Evolutionary conservation across 1,140 invertebrate genomes (phyloP).

Genomic region (Cydia splendana): DNA sequence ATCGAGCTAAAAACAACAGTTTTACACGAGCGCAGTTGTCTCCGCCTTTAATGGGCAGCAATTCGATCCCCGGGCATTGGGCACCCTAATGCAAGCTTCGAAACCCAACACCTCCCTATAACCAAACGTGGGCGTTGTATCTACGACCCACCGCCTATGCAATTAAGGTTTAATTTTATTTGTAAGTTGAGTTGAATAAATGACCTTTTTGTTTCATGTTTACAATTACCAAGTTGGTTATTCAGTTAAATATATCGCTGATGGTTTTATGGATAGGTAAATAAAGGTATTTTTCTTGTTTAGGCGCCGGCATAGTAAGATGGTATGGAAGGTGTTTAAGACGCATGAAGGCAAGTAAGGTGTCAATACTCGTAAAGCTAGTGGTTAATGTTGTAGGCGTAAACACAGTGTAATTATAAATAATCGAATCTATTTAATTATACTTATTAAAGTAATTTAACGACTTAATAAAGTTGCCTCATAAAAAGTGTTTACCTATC

Average conservation of each 20-base stretch:
- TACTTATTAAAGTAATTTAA: too few relatives aligned
- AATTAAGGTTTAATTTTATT: not conserved
- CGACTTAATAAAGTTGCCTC: too few relatives aligned
- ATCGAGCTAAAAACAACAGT: constrained; percentile 14
- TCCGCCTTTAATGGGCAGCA: constrained; percentile 21
- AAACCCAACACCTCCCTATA: constrained; percentile 26
- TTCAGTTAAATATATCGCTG: not conserved
- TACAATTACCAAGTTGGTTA: not conserved
- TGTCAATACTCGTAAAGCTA: too few relatives aligned
- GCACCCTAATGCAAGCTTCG: constrained; percentile 30
- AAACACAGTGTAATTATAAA: too few relatives aligned
- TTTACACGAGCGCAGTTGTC: constrained; percentile 8
- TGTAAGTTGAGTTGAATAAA: not conserved
- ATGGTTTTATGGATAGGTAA: not conserved
- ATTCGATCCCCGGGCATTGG: constrained; percentile 23
- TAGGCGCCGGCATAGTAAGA: not conserved
- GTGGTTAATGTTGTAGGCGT: too few relatives aligned
- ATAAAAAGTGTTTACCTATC: too few relatives aligned
- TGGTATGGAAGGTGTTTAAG: not conserved
- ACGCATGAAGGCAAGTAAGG: not conserved
- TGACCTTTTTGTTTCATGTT: not conserved
- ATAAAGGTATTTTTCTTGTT: not conserved
- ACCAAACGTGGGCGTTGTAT: not conserved
- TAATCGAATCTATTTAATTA: too few relatives aligned
- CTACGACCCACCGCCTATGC: not conserved